These are phyloP conservation scores for Trichopoda pennipes DNA, from an alignment of 2,888 invertebrate species.

Conservation along the genomic window DNA sequence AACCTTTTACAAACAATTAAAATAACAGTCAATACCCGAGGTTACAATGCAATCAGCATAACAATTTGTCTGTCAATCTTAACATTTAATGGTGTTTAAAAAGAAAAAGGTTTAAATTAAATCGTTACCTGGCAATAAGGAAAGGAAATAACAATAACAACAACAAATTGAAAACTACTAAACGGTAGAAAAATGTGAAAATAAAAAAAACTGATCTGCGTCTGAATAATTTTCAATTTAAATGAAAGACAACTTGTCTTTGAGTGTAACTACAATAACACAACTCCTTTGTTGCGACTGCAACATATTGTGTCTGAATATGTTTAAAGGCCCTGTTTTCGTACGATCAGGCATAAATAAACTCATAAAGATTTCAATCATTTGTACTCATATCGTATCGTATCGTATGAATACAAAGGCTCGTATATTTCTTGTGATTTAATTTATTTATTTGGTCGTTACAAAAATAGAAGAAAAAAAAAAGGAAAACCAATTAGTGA, in stretches of 20 bases:
- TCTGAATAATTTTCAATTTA: constrained; percentile 5
- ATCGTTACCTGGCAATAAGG: constrained; percentile 24
- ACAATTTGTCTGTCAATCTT: constrained; percentile 16
- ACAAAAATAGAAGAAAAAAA: too few species aligned
- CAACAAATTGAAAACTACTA: constrained; percentile 1
- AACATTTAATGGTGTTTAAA: constrained; percentile 10
- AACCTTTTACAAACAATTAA: background rate
- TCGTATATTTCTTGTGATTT: background rate
- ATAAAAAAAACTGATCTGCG: background rate
- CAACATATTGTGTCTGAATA: background rate
- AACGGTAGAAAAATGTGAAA: constrained; percentile 15
- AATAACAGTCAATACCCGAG: background rate
- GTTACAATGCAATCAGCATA: constrained; percentile 1
- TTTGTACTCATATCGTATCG: constrained; percentile 27
- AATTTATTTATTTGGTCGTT: constrained; percentile 6
- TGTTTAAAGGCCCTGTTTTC: background rate
- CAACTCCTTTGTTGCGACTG: constrained; percentile 25
- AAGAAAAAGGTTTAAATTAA: constrained; percentile 27
- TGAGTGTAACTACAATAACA: constrained; percentile 45
- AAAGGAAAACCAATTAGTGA: constrained; percentile 49
- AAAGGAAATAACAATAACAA: constrained; percentile 35
- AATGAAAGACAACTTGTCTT: constrained; percentile 49
- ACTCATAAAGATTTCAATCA: constrained; percentile 67
- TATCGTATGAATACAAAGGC: constrained; percentile 47
- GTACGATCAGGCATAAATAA: constrained; percentile 55